These are phyloP conservation scores for Tetanocera ferruginea DNA, from an alignment of 2,888 invertebrate species.

Conservation along the genomic window DNA sequence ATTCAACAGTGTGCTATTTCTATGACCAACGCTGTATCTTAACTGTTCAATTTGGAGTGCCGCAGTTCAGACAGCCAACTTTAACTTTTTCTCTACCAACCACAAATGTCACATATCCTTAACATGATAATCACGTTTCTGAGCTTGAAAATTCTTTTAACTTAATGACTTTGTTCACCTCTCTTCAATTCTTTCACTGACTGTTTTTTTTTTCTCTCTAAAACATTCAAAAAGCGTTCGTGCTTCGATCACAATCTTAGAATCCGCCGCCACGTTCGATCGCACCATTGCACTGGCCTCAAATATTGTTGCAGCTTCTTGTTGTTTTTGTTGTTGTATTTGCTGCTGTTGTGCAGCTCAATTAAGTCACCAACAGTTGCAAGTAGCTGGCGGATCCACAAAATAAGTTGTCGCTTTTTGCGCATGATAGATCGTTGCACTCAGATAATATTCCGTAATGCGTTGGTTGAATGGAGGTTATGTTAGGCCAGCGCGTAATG, in stretches of 20 bases:
- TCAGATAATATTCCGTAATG: constrained; percentile 20
- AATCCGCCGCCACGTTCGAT: constrained; percentile 5
- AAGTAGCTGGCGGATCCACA: constrained; percentile 22
- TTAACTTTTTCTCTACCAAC: no score
- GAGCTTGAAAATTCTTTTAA: not conserved
- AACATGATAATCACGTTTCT: not conserved
- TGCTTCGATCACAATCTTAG: constrained; percentile 58
- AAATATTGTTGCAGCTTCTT: constrained; percentile 10
- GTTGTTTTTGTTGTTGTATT: constrained; percentile 50
- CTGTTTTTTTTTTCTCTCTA: not conserved
- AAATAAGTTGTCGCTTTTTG: constrained; percentile 19
- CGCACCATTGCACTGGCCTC: constrained; percentile 14
- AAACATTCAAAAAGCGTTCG: not conserved
- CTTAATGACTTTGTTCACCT: constrained; percentile 28
- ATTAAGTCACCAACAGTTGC: constrained; percentile 28
- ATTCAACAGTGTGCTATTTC: no score
- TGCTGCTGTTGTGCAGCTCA: constrained; percentile 32
- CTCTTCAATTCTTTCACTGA: constrained; percentile 8
- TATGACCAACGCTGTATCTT: no score
- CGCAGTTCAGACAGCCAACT: no score
- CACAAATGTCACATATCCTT: no score
- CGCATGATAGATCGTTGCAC: constrained; percentile 38
- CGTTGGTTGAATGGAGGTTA: constrained; percentile 26
- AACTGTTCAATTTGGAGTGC: no score
- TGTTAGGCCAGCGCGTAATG: constrained; percentile 1